Percentiles rank a stretch among this genome's conserved stretches.
These are phyloP conservation scores for Platycheirus albimanus DNA, from an alignment of 2,888 invertebrate species.

Conservation along the genomic window DNA sequence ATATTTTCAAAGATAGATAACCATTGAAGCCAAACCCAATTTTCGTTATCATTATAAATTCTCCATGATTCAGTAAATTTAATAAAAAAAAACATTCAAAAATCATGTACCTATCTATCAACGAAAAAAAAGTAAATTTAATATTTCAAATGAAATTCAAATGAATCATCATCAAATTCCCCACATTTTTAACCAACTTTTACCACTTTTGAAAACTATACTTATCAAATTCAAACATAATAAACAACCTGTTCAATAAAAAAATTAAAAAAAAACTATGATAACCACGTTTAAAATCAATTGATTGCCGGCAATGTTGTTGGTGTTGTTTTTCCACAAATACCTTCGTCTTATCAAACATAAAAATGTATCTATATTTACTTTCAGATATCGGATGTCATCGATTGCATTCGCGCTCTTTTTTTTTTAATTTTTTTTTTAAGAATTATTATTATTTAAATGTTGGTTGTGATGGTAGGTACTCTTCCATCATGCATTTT, in stretches of 20 bases:
- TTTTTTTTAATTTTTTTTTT: constrained; percentile 22
- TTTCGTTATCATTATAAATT: too few species aligned
- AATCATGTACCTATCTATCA: too few species aligned
- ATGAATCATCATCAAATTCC: constrained; percentile 52
- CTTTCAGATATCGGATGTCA: constrained; percentile 36
- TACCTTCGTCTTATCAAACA: constrained; percentile 33
- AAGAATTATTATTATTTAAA: constrained; percentile 16
- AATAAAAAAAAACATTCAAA: too few species aligned
- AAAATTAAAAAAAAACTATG: constrained; percentile 13
- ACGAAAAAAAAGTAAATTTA: too few species aligned
- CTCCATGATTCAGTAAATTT: too few species aligned
- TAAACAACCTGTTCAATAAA: constrained; percentile 65
- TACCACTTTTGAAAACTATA: constrained; percentile 55
- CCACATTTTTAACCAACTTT: constrained; percentile 13
- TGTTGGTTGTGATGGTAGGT: not conserved
- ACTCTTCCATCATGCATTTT: constrained; percentile 22
- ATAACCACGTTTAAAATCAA: constrained; percentile 37
- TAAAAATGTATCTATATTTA: not conserved
- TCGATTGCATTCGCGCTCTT: constrained; percentile 44
- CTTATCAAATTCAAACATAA: constrained; percentile 15
- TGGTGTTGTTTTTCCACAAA: constrained; percentile 14
- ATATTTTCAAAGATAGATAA: too few species aligned
- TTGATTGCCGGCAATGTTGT: constrained; percentile 42
- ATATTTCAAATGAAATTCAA: constrained; percentile 55
- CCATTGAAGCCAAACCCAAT: too few species aligned